Evolutionary conservation across 2,888 invertebrate species (phyloP), one percentile per base, ranked within the genome.

Genomic region (Caenorhabditis imperialis): DNA sequence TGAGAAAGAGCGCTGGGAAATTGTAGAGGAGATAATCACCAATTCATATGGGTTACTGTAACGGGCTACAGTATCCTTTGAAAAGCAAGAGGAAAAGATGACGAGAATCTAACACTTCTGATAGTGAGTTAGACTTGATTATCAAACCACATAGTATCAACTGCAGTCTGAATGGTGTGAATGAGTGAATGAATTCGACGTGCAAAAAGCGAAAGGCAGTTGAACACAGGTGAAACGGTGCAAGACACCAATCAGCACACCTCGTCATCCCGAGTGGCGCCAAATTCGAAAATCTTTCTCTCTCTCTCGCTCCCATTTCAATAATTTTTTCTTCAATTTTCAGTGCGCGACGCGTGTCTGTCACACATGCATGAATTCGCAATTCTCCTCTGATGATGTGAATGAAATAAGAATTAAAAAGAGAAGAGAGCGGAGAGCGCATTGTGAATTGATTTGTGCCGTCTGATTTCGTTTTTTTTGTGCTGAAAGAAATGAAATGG

Each of bases 311-410:
- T 30, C 10, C 30, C 10, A 30, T 30, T 30, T 30, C n/a, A n/a
- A n/a, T n/a, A n/a, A n/a, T n/a, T n/a, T n/a, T n/a, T n/a, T n/a
- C n/a, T n/a, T n/a, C n/a, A n/a, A n/a, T n/a, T 30, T 30, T 30
- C 30, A 30, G 10, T 30, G 30, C n/a, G n/a, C 10, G 63, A 63
- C 63, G 63, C 55, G 62, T 63, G 63, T 48, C 54, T 63, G 63
- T 63, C 63, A 63, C 63, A 63, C 63, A 63, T 63, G 63, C 63
- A 63, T 63, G 63, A 63, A 63, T 63, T 63, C 63, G 38, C 54
- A 63, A 63, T 63, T 54, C 23, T 23, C 35, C 35, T 54, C 33
- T 16, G 44, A 44, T 44, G 37, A 51, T 35, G 47, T 42, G 44
- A 45, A 35, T 40, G 18, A 53, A 53, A 62, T 62, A 35, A 40